Conservation (phyloP, 2,888 invertebrate species). For the Polyommatus icarus region DNA sequence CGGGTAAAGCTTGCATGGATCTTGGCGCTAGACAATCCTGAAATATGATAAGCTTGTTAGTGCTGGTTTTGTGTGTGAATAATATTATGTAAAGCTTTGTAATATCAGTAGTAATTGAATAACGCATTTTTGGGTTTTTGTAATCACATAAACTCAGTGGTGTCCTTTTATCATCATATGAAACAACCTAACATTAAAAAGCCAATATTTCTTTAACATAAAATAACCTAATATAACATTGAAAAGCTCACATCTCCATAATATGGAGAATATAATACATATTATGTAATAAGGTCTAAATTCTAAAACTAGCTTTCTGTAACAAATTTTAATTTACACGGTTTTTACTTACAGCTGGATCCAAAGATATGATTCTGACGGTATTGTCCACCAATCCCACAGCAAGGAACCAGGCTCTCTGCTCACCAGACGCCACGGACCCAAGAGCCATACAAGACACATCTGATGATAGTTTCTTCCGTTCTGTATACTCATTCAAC, state of each 20-base stretch:
- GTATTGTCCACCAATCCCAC: slow-evolving; percentile 98
- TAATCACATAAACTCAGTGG: slow-evolving; percentile 76
- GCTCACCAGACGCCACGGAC: slow-evolving; percentile 96
- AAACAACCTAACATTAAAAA: too few species aligned
- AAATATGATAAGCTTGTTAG: slow-evolving; percentile 23
- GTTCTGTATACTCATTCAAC: slow-evolving; percentile 98
- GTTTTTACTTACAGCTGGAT: slow-evolving; percentile 86
- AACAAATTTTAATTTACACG: not conserved
- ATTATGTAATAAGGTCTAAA: too few species aligned
- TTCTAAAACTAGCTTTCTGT: not conserved
- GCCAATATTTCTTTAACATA: too few species aligned
- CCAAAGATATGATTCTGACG: slow-evolving; percentile 97
- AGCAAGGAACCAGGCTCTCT: slow-evolving; percentile 96
- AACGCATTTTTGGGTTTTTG: slow-evolving; percentile 75
- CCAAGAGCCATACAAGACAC: slow-evolving; percentile 99
- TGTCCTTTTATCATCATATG: slow-evolving; percentile 79
- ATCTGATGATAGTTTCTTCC: slow-evolving; percentile 97
- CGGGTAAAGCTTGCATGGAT: slow-evolving; percentile 98
- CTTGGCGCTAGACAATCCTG: slow-evolving; percentile 96
- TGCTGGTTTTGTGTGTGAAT: not conserved
- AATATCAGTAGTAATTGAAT: slow-evolving; percentile 68
- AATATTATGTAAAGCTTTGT: not conserved
- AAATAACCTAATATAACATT: too few species aligned
- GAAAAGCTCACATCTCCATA: too few species aligned
- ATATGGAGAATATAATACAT: too few species aligned